Base-by-base conservation (phyloP, 2,888 invertebrate species). In the Eristalis arbustorum region DNA sequence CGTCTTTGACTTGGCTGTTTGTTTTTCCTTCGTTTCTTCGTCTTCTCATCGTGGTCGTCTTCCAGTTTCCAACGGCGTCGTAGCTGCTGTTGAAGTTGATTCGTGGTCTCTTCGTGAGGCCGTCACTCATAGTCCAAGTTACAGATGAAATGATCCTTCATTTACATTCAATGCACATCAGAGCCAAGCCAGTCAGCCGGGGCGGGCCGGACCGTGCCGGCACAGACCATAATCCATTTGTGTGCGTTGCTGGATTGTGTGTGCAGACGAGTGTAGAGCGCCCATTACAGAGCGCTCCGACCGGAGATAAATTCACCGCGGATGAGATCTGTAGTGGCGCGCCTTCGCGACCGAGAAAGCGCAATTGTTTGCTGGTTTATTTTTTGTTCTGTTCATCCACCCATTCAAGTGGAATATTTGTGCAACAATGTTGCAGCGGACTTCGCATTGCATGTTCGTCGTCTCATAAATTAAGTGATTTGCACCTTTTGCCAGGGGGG, bases 381-480 rank as follows among this genome's bases (percentile, higher is more conserved):
- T 34, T 40, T 31, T 34, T 6, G 63, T 69, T 73, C 5, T 66
- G 57, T 40, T 56, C 56, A 42, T 42, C 42, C 42, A n/a, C 42
- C 49, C 49, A 22, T 14, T 37, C 31, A 31, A 25, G 40, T 22
- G 37, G 72, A 37, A 69, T 22, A 49, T 84, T 84, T 84, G 56
- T 81, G 84, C 80, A 85, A 85, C 84, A 85, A 73, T 76, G 84
- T 85, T 81, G 76, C 76, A 77, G 67, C 42, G 63, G 66, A 75
- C 73, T 18, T 42, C 61, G 83, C 69, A 63, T 34, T 68, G 76
- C 73, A 72, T 69, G 76, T 18, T 18, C 49, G 68, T 73, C 67
- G 18, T 37, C 37, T 62, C 85, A 85, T 85, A 85, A 85, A 85
- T 85, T 85, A 85, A 78, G 85, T 85, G 81, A 85, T 85, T 85